Conservation (phyloP, 1,140 invertebrate species). For the Penaeus indicus region DNA sequence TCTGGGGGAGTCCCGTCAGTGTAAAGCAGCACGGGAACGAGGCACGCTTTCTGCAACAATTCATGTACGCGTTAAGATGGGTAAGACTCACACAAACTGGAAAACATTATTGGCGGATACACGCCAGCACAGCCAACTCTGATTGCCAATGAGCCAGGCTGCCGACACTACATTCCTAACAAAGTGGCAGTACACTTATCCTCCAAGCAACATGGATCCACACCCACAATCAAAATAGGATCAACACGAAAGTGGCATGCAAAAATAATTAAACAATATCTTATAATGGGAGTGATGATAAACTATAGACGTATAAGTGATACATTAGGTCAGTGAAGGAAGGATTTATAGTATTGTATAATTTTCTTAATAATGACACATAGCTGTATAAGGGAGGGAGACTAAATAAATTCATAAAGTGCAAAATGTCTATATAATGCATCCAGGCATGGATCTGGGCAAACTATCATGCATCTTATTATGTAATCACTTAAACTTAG, state of each 20-base stretch:
- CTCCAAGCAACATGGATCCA: slow-evolving; percentile 26
- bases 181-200: not conserved
- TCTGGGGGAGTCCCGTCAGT: slow-evolving; percentile 64
- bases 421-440: too few species aligned
- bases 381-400: too few species aligned
- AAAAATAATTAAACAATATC: too few species aligned
- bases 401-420: too few species aligned
- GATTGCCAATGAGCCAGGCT: slow-evolving; percentile 37
- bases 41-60: slow-evolving; percentile 63
- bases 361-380: too few species aligned
- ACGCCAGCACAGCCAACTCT: slow-evolving; percentile 27
- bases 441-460: too few species aligned
- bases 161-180: slow-evolving; percentile 6
- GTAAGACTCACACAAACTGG: slow-evolving; percentile 37
- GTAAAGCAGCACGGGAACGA: slow-evolving; percentile 63
- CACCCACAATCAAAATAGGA: slow-evolving; percentile 39
- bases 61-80: slow-evolving; percentile 50
- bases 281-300: too few species aligned
- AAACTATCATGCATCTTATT: too few species aligned
- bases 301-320: too few species aligned
- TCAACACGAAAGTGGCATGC: not conserved
- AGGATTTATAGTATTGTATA: too few species aligned
- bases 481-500: too few species aligned
- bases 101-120: slow-evolving; percentile 39
- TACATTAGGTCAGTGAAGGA: too few species aligned